Evolutionary conservation across 2,113 vertebrate genomes (phyloP), one percentile per base, ranked within the genome.

Genomic region (Casuarius casuarius): DNA sequence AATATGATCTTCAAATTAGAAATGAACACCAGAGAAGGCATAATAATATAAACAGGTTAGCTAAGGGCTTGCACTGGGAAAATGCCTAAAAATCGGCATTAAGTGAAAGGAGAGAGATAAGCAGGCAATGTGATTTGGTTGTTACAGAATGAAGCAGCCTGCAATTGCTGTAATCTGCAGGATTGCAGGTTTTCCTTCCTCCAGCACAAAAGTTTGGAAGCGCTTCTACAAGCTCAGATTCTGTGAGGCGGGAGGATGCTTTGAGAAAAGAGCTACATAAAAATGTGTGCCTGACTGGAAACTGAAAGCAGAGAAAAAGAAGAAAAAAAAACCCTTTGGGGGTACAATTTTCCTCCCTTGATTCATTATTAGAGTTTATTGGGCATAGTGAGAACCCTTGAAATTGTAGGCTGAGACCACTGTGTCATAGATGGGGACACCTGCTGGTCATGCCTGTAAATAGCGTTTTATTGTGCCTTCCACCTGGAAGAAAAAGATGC

Each of bases 101-200:
- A 92, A 92, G 48, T 52, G 28, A 82, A 26, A 92, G 52, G 12
- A 63, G 71, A 35, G 22, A 93, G 77, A 90, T 93, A 89, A 80
- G 38, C 28, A 86, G 70, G 44, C 44, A 88, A 52, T 58, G 68
- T 26, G 16, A 88, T 89, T 70, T 89, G 84, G 25, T 75, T 94
- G 78, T 75, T 74, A 63, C 5, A 73, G 88, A 84, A 94, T 40
- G 65, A 94, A 95, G 85, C 51, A 95, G 58, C 31, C 82, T 94
- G 89, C 91, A 97, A 94, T 73, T 72, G 59, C n/a, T 88, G 76
- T 89, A 92, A 92, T 89, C 83, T 79, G 42, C 63, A 96, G 65
- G 20, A 80, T 10, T 94, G 75, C 38, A 87, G 59, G 31, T 80
- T 96, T 90, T 82, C 80, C 66, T 56, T 96, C 82, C 78, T 96